These are phyloP conservation scores for Eidolon helvum DNA, from an alignment of 2,113 vertebrate genomes.

Conservation along the genomic window DNA sequence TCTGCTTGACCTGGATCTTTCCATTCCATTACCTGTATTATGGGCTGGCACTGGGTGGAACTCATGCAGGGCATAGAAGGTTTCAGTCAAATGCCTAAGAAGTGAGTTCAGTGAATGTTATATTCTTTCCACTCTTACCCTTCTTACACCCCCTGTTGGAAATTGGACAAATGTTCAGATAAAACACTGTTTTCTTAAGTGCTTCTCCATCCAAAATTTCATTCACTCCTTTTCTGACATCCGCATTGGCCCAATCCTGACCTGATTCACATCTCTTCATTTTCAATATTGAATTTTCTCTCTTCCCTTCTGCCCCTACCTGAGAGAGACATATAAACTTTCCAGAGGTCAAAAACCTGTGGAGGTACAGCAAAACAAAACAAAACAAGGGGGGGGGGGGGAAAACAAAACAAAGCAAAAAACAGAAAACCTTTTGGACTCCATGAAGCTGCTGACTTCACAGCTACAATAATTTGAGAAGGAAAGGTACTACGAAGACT, in stretches of 20 bases:
- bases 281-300: not conserved
- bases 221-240: not conserved
- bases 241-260: not conserved
- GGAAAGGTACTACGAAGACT: not conserved
- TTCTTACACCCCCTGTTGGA: not conserved
- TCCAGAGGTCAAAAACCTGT: not conserved
- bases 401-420: too few species aligned
- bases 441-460: not conserved
- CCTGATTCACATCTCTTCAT: not conserved
- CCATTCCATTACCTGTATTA: rapidly evolving
- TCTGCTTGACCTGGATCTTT: not conserved
- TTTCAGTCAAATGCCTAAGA: rapidly evolving
- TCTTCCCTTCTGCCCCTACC: not conserved
- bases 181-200: not conserved
- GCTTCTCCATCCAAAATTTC: not conserved
- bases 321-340: not conserved
- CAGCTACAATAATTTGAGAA: not conserved
- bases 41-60: not conserved
- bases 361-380: not conserved
- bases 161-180: not conserved
- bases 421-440: not conserved
- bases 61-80: too few species aligned
- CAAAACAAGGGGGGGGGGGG: too few species aligned
- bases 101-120: not conserved
- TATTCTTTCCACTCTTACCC: too few species aligned